Percentiles rank a stretch among this genome's conserved stretches.
These are phyloP conservation scores for Adelphocoris suturalis DNA, from an alignment of 2,888 invertebrate species.

Conservation along the genomic window DNA sequence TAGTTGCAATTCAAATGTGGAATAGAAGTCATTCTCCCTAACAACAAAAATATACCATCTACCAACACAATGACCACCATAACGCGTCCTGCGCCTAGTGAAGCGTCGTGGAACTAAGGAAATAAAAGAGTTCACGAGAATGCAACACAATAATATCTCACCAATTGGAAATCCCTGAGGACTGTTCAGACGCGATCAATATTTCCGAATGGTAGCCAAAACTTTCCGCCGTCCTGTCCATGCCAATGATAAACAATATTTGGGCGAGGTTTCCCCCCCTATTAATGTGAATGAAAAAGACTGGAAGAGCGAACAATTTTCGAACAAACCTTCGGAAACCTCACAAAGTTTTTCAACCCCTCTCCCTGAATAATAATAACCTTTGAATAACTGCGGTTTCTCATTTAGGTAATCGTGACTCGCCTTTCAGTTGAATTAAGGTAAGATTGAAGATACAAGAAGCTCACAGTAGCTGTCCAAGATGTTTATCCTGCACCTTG, in stretches of 20 bases:
- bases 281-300: neutral
- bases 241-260: slow-evolving; percentile 3
- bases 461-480: neutral
- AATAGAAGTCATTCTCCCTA: too few relatives aligned
- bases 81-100: too few relatives aligned
- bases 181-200: neutral
- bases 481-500: too few relatives aligned
- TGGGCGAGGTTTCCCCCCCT: neutral
- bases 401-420: slow-evolving; percentile 11
- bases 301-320: slow-evolving; percentile 5
- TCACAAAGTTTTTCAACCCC: neutral
- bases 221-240: neutral
- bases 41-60: too few relatives aligned
- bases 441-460: neutral
- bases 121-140: too few relatives aligned
- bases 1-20: too few relatives aligned
- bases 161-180: slow-evolving; percentile 1
- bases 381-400: neutral
- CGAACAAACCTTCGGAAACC: slow-evolving; percentile 16
- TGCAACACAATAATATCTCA: neutral
- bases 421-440: slow-evolving; percentile 30
- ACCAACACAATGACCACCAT: too few relatives aligned
- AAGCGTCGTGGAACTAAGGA: too few relatives aligned
- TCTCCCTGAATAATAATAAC: slow-evolving; percentile 30
- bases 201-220: slow-evolving; percentile 15